Evolutionary conservation across 1,140 invertebrate species (phyloP), one percentile per base, ranked within the genome.

Genomic region (Dolichoris vasculosae): DNA sequence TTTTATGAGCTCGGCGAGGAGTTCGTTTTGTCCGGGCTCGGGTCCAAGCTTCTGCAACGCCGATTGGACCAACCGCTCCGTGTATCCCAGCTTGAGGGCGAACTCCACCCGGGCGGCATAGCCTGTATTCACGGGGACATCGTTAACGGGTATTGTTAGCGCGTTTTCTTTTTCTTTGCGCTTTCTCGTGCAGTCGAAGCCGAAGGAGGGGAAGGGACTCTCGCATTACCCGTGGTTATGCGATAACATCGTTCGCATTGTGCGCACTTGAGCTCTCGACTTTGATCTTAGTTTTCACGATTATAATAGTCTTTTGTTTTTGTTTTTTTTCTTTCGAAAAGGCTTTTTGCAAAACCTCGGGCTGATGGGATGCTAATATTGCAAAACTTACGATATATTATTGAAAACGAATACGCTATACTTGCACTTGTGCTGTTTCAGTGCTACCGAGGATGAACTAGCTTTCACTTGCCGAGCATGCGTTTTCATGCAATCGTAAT

Each of bases 51-150:
- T 97, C 76, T 95, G 95, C 23, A 99, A 90, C 0, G 97, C 98
- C 0, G 96, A 95, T 87, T 97, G 96, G 0, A 99, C 97, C 80
- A 98, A 94, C 48, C 94, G 93, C 88, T 99, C 98, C 0, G 97
- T 97, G 92, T 99, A 99, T 20, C 98, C 98, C 67, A 99, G 93
- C 92, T 98, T 98, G 46, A 97, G 92, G 0, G 96, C 97, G 89
- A 97, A 97, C 90, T 97, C 96, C 9, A 98, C 94, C 86, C 94
- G 92, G 78, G 92, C 92, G 40, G 92, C 93, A 84, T 94, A 94
- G 43, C 93, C 94, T 90, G 89, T 48, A 71, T 55, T 59, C 35
- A 15, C 9, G 17, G 2, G 8, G n/a, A 20, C 11, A 59, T 26
- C 23, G 9, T 59, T 26, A 59, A 17, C 48, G 15, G 48, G 48